Base-by-base conservation (phyloP, 2,888 invertebrate genomes). In the Leptinotarsa haldemani region DNA sequence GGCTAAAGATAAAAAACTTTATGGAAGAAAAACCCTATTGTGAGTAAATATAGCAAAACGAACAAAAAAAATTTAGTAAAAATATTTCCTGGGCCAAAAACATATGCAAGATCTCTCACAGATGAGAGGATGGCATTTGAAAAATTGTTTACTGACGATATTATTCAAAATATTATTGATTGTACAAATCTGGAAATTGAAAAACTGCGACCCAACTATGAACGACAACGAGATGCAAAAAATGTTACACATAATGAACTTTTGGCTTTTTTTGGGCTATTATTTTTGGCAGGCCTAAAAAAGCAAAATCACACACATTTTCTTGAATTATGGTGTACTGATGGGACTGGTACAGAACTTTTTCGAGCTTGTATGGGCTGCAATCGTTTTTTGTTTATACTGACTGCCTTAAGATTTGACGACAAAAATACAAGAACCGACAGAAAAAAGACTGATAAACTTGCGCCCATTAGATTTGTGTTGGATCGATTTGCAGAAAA, bases 301-400 rank as follows among this genome's bases (percentile, higher is more conserved):
- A 79, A 78, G 71, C 73, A 74, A 69, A 80, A 76, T 66, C 81
- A 80, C 67, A 78, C 79, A 13, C 66, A 78, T 72, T 78, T 80
- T 78, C 56, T 72, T 15, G 80, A 81, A 71, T 70, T 81, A 16
- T 80, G 78, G 78, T 73, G 71, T 61, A 71, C 47, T 52, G 80
- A 77, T 74, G 80, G 77, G 20, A 79, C 79, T 22, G 78, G 79
- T 50, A 74, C 69, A 53, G 79, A 79, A 68, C 79, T 81, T 70
- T 80, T 79, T 74, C 25, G 79, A 73, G 75, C 80, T 69, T 76
- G 72, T 46, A 79, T 80, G 81, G 70, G 79, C 64, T 76, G 58
- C 25, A 71, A 53, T n/a, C 50, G 76, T 66, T 76, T 73, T 66
- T 58, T 75, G 40, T 79, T 79, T 74, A 72, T 79, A 52, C 69